These are phyloP conservation scores for Sinella curviseta DNA, from an alignment of 1,140 invertebrate species.

Conservation along the genomic window DNA sequence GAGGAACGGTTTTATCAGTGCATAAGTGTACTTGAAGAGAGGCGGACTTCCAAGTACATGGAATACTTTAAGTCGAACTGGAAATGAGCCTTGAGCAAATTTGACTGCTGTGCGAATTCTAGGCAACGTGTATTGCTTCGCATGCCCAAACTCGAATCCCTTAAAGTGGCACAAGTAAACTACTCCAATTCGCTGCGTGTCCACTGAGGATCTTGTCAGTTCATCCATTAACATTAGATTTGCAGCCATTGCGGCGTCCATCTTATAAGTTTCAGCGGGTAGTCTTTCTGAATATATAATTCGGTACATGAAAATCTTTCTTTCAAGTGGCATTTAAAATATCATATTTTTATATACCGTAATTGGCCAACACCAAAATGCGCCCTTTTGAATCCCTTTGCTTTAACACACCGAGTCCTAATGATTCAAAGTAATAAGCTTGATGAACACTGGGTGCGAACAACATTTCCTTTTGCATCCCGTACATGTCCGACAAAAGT, in stretches of 20 bases:
- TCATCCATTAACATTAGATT: not conserved
- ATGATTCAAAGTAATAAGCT: not conserved
- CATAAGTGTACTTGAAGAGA: constrained; percentile 55
- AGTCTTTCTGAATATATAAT: not conserved
- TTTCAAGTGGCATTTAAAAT: not conserved
- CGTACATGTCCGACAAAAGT: not conserved
- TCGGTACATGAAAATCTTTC: not conserved
- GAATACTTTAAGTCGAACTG: not conserved
- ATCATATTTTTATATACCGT: not conserved
- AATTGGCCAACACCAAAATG: not conserved
- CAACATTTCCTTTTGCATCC: not conserved
- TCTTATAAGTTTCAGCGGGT: not conserved
- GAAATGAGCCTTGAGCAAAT: not conserved
- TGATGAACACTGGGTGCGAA: not conserved
- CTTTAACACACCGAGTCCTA: not conserved
- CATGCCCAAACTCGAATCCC: not conserved
- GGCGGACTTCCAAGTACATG: not conserved
- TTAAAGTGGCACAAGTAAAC: not conserved
- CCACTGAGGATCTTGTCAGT: not conserved
- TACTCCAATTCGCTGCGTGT: not conserved
- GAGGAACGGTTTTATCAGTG: constrained; percentile 63
- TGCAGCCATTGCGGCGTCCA: not conserved
- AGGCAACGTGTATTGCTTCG: not conserved
- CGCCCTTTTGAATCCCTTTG: not conserved
- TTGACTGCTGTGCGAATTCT: not conserved